Percentiles rank a stretch among this genome's conserved stretches.
Evolutionary conservation across 2,797 vertebrate species (phyloP).

Genomic region (Danionella dracula): DNA sequence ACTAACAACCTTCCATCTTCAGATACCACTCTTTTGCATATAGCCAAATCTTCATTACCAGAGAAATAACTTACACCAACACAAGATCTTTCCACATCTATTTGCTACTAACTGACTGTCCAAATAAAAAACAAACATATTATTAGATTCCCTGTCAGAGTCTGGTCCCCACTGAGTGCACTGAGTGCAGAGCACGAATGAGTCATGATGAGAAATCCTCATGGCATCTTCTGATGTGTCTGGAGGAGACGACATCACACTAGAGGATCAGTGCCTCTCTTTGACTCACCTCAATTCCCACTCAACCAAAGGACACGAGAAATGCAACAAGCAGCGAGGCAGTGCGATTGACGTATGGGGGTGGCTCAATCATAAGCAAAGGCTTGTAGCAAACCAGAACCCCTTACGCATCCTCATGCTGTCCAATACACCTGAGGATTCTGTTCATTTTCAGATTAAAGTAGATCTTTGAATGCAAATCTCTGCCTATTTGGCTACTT

Average conservation of each 20-base stretch:
- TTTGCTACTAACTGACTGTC: conserved; percentile 34
- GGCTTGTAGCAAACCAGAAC: not conserved
- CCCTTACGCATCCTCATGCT: too few species aligned
- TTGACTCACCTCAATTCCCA: not conserved
- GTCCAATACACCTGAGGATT: too few species aligned
- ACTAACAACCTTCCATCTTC: not conserved
- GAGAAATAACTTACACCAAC: conserved; percentile 19
- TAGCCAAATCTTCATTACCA: not conserved
- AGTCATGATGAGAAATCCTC: conserved; percentile 22
- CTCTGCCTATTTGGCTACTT: too few species aligned
- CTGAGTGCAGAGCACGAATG: conserved; percentile 3
- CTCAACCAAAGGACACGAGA: not conserved
- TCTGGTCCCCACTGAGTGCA: conserved; percentile 2
- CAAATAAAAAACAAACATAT: conserved; percentile 30
- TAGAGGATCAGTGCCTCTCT: conserved; percentile 18
- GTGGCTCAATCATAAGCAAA: not conserved
- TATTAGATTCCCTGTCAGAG: conserved; percentile 36
- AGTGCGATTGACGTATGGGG: conserved; percentile 3
- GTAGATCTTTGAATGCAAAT: too few species aligned
- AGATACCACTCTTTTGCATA: not conserved
- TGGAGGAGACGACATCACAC: conserved; percentile 20
- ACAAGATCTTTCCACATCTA: conserved; percentile 29
- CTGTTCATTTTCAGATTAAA: too few species aligned
- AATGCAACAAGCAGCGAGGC: conserved; percentile 19
- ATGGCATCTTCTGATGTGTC: conserved; percentile 13